A percentile compares a stretch with the other conserved stretches of the same genome.
Evolutionary conservation across 2,888 invertebrate species (phyloP).

Genomic region (Apamea monoglypha): DNA sequence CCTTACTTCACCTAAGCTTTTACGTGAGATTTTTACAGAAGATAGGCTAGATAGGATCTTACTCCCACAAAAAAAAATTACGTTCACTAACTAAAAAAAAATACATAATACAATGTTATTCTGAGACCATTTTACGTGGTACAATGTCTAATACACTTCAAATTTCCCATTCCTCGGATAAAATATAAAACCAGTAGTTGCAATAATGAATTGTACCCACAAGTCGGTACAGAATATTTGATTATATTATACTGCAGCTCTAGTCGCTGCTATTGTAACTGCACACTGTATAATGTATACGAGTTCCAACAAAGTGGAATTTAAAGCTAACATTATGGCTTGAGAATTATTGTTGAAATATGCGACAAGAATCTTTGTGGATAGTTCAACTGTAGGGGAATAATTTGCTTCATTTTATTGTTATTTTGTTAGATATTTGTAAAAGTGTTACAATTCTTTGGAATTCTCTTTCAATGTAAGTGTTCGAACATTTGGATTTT

Average conservation of each 20-base stretch:
- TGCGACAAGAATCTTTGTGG: slow-evolving; percentile 18
- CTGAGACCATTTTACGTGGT: background rate
- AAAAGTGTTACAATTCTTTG: background rate
- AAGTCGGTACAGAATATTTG: slow-evolving; percentile 40
- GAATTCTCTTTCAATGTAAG: background rate
- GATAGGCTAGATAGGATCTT: background rate
- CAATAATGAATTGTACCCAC: slow-evolving; percentile 41
- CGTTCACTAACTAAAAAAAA: background rate
- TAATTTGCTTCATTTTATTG: background rate
- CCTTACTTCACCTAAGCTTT: background rate
- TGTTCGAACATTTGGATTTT: no score
- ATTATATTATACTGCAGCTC: slow-evolving; percentile 19
- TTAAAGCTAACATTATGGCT: slow-evolving; percentile 27
- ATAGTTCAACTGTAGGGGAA: background rate
- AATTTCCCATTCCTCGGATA: slow-evolving; percentile 6
- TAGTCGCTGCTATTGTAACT: slow-evolving; percentile 24
- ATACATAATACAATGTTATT: background rate
- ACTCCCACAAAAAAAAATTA: background rate
- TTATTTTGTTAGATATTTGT: background rate
- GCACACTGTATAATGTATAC: slow-evolving; percentile 11
- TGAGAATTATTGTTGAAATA: slow-evolving; percentile 11
- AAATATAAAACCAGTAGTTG: slow-evolving; percentile 5
- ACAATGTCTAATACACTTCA: background rate
- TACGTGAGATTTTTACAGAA: background rate
- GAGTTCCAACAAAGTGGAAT: slow-evolving; percentile 24